These are phyloP conservation scores for Lipotes vexillifer DNA, from an alignment of 2,113 vertebrate genomes.

Conservation along the genomic window DNA sequence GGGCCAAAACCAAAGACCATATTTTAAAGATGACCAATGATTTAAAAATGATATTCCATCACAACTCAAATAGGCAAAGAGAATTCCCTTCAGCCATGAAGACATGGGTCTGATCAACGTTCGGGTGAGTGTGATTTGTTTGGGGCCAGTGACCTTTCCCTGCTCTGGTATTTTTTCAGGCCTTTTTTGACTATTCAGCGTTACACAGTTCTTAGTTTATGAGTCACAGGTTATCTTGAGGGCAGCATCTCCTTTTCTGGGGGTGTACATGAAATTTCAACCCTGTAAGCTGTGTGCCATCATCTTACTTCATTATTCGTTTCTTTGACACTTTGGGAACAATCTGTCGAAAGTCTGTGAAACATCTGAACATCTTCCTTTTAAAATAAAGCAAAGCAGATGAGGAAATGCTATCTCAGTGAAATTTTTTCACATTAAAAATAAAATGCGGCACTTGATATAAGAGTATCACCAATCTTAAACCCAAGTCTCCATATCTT, in stretches of 20 bases:
- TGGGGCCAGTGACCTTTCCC: slow-evolving; percentile 45
- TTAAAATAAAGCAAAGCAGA: neutral
- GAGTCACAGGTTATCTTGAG: slow-evolving; percentile 43
- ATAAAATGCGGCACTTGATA: neutral
- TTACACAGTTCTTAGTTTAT: slow-evolving; percentile 46
- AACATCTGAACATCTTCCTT: neutral
- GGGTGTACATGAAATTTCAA: neutral
- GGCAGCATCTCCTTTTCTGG: neutral
- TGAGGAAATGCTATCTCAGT: neutral
- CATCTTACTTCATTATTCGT: neutral
- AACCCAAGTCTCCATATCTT: neutral
- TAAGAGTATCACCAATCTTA: neutral
- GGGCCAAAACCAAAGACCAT: neutral
- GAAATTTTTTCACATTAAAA: neutral
- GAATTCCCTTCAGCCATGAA: neutral
- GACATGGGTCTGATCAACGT: neutral
- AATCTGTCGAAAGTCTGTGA: neutral
- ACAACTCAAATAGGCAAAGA: neutral
- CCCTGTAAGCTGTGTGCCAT: neutral
- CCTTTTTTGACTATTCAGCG: neutral
- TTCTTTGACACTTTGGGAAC: neutral
- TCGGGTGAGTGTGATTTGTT: slow-evolving; percentile 46
- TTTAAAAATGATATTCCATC: slow-evolving; percentile 22
- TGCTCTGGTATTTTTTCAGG: slow-evolving; percentile 42
- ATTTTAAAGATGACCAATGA: slow-evolving; percentile 4